Conservation (phyloP, 2,113 vertebrate species). For the Ammodytes dubius region DNA sequence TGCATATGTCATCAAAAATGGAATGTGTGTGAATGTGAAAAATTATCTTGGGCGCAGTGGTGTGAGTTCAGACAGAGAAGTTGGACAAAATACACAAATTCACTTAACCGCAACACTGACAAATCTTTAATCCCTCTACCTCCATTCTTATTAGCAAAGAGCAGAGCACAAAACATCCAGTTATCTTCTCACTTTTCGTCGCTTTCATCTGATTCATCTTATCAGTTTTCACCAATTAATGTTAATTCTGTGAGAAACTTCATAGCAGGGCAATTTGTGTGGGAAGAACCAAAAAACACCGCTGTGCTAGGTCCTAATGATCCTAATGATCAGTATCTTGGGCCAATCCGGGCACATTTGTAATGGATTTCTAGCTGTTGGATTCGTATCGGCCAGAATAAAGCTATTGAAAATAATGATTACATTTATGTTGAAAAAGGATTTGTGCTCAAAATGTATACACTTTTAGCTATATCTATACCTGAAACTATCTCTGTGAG, state of each 20-base stretch:
- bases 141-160: background rate
- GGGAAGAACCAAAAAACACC: too few relatives aligned
- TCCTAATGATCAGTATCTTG: too few relatives aligned
- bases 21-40: background rate
- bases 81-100: background rate
- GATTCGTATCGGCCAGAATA: too few relatives aligned
- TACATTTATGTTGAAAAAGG: too few relatives aligned
- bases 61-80: background rate
- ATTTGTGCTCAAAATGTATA: too few relatives aligned
- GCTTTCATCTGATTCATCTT: background rate
- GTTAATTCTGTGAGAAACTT: background rate
- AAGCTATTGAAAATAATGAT: too few relatives aligned
- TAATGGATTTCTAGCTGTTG: too few relatives aligned
- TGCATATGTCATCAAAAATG: background rate
- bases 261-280: background rate
- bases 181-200: too few relatives aligned
- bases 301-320: too few relatives aligned
- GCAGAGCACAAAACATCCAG: background rate
- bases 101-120: background rate
- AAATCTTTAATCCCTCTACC: background rate
- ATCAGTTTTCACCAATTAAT: background rate
- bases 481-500: background rate
- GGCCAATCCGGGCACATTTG: too few relatives aligned
- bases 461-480: background rate
- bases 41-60: background rate